phyloP scores from a whole-genome alignment of 53 echinoderm and acorn worm species.

The Zoroaster sp. region DNA sequence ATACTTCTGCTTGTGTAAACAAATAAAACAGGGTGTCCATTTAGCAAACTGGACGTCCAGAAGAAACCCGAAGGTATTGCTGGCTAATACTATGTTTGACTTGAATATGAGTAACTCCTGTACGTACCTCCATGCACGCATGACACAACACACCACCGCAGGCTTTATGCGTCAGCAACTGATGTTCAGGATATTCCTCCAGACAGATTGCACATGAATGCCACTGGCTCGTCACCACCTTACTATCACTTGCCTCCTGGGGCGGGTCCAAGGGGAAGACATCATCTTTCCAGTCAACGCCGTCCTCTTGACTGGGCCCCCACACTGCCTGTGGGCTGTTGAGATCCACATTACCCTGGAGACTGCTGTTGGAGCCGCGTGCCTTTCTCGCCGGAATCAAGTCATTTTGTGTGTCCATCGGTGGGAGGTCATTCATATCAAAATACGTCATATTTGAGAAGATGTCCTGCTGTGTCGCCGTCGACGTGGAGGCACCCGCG shows the following conservation, averaged over 20 bases:
- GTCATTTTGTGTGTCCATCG: neutral
- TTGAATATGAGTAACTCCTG: too few relatives aligned
- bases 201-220: conserved; percentile 93
- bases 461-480: conserved; percentile 35
- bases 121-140: conserved; percentile 87
- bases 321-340: conserved; percentile 64
- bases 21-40: too few relatives aligned
- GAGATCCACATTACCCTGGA: conserved; percentile 58
- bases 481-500: neutral
- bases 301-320: conserved; percentile 50
- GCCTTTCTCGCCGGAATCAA: neutral
- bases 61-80: too few relatives aligned
- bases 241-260: conserved; percentile 53
- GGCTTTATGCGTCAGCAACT: conserved; percentile 77
- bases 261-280: conserved; percentile 28
- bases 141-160: conserved; percentile 91
- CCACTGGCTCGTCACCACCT: conserved; percentile 74
- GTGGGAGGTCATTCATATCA: conserved; percentile 21
- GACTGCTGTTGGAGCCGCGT: conserved; percentile 41
- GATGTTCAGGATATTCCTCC: conserved; percentile 90
- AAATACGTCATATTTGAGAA: conserved; percentile 73
- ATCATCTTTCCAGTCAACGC: conserved; percentile 43
- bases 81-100: neutral
- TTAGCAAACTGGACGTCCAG: too few relatives aligned
- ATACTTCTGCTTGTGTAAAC: too few relatives aligned